Evolutionary conservation across 2,888 invertebrate genomes (phyloP).

Genomic region (Diplolepis rosae): DNA sequence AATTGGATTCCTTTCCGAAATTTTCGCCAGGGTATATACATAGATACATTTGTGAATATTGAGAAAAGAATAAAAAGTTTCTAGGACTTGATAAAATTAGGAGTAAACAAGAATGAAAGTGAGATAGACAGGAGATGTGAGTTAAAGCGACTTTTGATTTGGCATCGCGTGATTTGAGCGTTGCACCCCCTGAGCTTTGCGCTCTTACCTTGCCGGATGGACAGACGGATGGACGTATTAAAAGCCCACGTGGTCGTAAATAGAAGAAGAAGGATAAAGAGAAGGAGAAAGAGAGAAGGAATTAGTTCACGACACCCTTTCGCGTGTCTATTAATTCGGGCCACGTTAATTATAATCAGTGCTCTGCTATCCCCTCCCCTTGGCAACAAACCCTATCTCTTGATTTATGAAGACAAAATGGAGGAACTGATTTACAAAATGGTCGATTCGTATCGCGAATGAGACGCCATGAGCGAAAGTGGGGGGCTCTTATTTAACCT

Average conservation of each 20-base stretch:
- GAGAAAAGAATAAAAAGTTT: too few species aligned
- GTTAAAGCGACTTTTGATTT: slow-evolving; percentile 55
- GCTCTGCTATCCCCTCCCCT: slow-evolving; percentile 40
- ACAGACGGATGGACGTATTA: slow-evolving; percentile 40
- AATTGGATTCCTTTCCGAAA: too few species aligned
- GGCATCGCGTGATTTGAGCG: slow-evolving; percentile 53
- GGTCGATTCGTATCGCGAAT: slow-evolving; percentile 63
- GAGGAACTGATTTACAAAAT: slow-evolving; percentile 70
- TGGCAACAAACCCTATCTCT: slow-evolving; percentile 38
- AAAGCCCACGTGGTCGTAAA: slow-evolving; percentile 41
- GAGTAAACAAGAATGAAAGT: slow-evolving; percentile 31
- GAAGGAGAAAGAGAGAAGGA: slow-evolving; percentile 37
- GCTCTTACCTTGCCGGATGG: slow-evolving; percentile 45
- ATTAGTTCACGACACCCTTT: slow-evolving; percentile 54
- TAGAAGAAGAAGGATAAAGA: slow-evolving; percentile 34
- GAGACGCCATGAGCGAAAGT: slow-evolving; percentile 33
- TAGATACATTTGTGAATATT: too few species aligned
- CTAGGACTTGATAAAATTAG: too few species aligned
- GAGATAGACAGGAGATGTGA: slow-evolving; percentile 43
- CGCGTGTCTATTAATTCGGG: slow-evolving; percentile 66
- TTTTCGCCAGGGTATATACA: too few species aligned
- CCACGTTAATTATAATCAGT: slow-evolving; percentile 70
- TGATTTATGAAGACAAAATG: slow-evolving; percentile 67
- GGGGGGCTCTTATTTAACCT: slow-evolving; percentile 55
- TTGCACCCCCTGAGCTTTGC: slow-evolving; percentile 50